Evolutionary conservation across 2,113 vertebrate genomes (phyloP).

Genomic region (Laticauda laticaudata): DNA sequence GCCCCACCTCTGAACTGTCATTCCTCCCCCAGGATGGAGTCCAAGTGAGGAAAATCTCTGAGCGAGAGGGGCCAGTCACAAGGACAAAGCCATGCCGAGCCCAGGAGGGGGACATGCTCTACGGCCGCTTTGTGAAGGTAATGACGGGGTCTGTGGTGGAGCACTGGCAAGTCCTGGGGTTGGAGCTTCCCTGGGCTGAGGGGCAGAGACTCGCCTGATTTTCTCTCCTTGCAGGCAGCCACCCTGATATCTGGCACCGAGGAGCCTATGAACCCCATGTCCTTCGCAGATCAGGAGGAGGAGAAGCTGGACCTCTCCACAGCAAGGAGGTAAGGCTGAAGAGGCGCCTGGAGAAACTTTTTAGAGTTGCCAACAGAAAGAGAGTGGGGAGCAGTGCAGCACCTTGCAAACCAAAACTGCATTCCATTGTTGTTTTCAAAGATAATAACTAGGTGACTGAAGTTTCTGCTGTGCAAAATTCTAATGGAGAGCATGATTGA

Average conservation of each 20-base stretch:
- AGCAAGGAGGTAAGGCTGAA: conserved; percentile 64
- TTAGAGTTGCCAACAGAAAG: too few species aligned
- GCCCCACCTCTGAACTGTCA: too few species aligned
- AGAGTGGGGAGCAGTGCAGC: too few species aligned
- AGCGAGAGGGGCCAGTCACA: conserved; percentile 66
- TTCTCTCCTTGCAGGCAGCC: conserved; percentile 69
- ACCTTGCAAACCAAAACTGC: too few species aligned
- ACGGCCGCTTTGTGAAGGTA: conserved; percentile 92
- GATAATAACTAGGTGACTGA: too few species aligned
- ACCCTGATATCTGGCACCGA: conserved; percentile 77
- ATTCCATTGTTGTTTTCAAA: too few species aligned
- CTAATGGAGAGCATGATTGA: too few species aligned
- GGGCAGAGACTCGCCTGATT: neutral
- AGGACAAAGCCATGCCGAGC: conserved; percentile 75
- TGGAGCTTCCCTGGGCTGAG: neutral
- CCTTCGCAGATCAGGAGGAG: conserved; percentile 70
- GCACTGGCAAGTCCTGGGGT: neutral
- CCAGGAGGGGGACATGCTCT: conserved; percentile 67
- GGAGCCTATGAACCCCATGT: conserved; percentile 44
- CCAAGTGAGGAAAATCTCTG: conserved; percentile 66
- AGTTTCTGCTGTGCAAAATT: too few species aligned
- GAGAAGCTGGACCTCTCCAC: conserved; percentile 79
- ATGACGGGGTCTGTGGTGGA: neutral
- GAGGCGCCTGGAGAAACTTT: fast-evolving
- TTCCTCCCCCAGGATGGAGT: conserved; percentile 74